These are phyloP conservation scores for Papilio elwesi DNA, from an alignment of 2,888 invertebrate genomes.

Conservation along the genomic window DNA sequence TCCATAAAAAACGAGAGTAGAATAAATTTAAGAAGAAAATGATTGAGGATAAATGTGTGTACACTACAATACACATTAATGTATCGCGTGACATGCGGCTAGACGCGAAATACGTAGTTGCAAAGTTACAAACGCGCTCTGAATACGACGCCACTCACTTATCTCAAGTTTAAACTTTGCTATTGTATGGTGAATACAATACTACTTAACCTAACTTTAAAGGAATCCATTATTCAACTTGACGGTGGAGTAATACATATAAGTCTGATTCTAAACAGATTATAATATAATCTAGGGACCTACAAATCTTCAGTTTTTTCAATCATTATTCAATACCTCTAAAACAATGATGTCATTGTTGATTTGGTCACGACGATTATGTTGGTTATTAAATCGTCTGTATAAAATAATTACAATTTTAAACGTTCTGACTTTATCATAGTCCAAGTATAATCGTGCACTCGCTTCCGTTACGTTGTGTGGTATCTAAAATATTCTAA, in stretches of 20 bases:
- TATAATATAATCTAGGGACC: background rate
- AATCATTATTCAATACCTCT: background rate
- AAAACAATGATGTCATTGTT: no score
- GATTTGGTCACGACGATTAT: no score
- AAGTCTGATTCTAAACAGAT: background rate
- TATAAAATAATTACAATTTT: no score
- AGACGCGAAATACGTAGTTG: background rate
- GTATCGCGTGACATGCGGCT: background rate
- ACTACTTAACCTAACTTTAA: background rate
- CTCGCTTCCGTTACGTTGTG: no score
- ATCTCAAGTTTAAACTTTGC: background rate
- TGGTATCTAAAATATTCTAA: no score
- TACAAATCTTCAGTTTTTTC: background rate
- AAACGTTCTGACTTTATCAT: no score
- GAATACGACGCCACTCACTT: constrained; percentile 3
- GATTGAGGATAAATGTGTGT: no score
- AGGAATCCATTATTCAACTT: background rate
- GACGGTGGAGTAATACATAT: background rate
- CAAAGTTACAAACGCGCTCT: background rate
- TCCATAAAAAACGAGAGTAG: no score
- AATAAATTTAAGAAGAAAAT: no score
- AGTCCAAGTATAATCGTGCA: no score
- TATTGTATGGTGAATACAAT: constrained; percentile 5
- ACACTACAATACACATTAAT: no score
- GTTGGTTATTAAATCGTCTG: no score